Evolutionary conservation across 2,888 invertebrate genomes (phyloP).

Genomic region (Smittia sp.): DNA sequence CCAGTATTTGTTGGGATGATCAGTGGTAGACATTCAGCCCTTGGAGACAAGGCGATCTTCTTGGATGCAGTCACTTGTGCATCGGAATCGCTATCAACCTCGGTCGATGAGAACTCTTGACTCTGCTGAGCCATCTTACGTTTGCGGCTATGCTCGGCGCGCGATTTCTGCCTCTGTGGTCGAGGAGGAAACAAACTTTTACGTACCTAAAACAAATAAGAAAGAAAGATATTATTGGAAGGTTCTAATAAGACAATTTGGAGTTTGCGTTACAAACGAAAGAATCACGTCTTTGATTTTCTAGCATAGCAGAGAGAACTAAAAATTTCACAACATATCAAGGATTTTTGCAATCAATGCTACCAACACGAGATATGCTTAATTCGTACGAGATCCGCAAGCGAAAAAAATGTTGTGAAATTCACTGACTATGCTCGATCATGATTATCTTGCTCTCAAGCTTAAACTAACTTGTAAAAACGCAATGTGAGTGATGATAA

Average conservation of each 20-base stretch:
- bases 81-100: constrained; percentile 25
- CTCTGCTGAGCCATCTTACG: constrained; percentile 32
- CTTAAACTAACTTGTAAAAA: too few species aligned
- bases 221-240: constrained; percentile 46
- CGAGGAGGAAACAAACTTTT: constrained; percentile 68
- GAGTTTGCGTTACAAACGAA: background rate
- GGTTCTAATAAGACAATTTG: constrained; percentile 17
- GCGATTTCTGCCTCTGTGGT: constrained; percentile 55
- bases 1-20: background rate
- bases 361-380: background rate
- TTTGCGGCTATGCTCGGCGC: constrained; percentile 40
- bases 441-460: too few species aligned
- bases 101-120: constrained; percentile 25
- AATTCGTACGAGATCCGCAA: background rate
- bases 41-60: constrained; percentile 1
- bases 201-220: constrained; percentile 58
- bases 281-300: too few species aligned
- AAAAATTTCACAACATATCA: too few species aligned
- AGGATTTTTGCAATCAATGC: too few species aligned
- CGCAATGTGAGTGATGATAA: too few species aligned
- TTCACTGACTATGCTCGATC: constrained; percentile 10
- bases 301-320: too few species aligned
- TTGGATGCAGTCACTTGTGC: background rate
- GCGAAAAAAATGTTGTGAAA: constrained; percentile 23
- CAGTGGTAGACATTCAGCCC: background rate